Conservation (phyloP, 1,140 invertebrate species). For the Acromyrmex charruanus region DNA sequence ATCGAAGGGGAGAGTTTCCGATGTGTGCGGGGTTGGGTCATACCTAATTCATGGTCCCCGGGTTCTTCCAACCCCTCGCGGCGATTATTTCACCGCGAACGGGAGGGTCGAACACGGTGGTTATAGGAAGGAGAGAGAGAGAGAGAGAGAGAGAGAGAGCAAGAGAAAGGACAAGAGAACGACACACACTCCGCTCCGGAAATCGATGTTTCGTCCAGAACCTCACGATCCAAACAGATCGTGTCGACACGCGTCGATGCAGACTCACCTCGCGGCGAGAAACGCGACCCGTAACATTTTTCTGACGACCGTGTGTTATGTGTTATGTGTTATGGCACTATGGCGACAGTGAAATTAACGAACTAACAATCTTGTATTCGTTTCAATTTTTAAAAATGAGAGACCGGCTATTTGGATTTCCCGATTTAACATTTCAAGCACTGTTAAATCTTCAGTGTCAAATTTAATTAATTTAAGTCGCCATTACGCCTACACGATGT, state of each 20-base stretch:
- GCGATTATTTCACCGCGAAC: slow-evolving; percentile 75
- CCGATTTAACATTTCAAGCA: not conserved
- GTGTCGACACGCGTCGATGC: slow-evolving; percentile 27
- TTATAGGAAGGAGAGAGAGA: not conserved
- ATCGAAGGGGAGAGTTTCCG: slow-evolving; percentile 78
- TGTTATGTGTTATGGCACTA: not conserved
- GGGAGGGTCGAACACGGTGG: slow-evolving; percentile 42
- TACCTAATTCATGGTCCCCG: slow-evolving; percentile 79
- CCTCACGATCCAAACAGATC: slow-evolving; percentile 32
- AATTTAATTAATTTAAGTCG: too few relatives aligned
- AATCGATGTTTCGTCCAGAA: slow-evolving; percentile 36
- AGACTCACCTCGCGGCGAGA: slow-evolving; percentile 11
- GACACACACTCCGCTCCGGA: slow-evolving; percentile 9
- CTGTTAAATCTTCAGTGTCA: too few relatives aligned
- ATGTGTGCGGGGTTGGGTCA: slow-evolving; percentile 72
- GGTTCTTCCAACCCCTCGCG: slow-evolving; percentile 74
- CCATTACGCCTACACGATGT: too few relatives aligned
- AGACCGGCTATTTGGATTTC: not conserved
- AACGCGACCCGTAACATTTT: slow-evolving; percentile 24
- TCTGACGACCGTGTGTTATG: not conserved
- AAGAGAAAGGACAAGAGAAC: slow-evolving; percentile 2
- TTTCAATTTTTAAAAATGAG: not conserved
- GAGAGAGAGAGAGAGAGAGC: too few relatives aligned
- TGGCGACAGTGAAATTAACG: slow-evolving; percentile 5
- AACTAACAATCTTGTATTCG: slow-evolving; percentile 33